Percentiles rank a stretch among this genome's conserved stretches.
These are phyloP conservation scores for Argyrosomus regius DNA, from an alignment of 2,797 vertebrate species.

Conservation along the genomic window DNA sequence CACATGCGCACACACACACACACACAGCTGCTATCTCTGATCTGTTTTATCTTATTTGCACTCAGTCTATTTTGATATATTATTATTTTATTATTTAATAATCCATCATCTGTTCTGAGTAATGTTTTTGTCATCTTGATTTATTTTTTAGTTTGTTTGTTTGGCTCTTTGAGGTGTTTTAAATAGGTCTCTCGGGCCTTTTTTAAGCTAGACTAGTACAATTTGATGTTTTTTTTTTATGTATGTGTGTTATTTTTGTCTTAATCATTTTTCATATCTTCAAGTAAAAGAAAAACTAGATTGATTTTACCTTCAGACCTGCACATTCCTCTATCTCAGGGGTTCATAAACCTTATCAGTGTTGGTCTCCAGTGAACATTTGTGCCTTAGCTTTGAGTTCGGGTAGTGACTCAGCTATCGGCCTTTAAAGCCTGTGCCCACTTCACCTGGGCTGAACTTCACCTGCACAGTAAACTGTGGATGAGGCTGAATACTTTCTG, in stretches of 20 bases:
- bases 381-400: conserved; percentile 24
- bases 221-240: conserved; percentile 9
- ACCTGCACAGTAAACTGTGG: conserved; percentile 6
- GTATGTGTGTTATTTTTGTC: conserved; percentile 27
- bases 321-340: conserved; percentile 4
- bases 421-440: conserved; percentile 11
- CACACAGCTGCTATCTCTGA: not conserved
- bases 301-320: conserved; percentile 32
- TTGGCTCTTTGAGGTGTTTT: conserved; percentile 45
- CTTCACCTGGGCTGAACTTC: conserved; percentile 41
- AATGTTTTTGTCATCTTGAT: conserved; percentile 26
- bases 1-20: no score
- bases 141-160: conserved; percentile 30
- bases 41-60: not conserved
- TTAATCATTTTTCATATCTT: conserved; percentile 18
- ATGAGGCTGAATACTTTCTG: conserved; percentile 34
- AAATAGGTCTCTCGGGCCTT: conserved; percentile 32
- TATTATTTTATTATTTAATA: conserved; percentile 37
- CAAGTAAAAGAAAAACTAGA: conserved; percentile 9
- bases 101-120: conserved; percentile 31
- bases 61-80: conserved; percentile 35
- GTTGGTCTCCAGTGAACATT: conserved; percentile 17
- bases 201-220: conserved; percentile 18
- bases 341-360: conserved; percentile 38
- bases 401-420: conserved; percentile 1